Conservation (phyloP, 2,113 vertebrate genomes). For the Anguilla rostrata region DNA sequence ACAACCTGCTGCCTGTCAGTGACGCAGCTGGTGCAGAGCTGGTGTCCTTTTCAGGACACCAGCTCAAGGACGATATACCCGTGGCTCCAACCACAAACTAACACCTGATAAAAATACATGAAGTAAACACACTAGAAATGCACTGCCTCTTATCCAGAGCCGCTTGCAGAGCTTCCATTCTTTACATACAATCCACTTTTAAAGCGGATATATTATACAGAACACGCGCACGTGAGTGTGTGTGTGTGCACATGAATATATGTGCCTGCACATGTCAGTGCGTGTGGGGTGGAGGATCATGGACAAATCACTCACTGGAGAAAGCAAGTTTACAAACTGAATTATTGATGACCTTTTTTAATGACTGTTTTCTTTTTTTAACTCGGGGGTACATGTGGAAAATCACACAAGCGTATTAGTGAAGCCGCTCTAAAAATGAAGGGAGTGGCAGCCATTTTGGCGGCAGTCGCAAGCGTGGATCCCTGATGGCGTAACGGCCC, state of each 20-base stretch:
- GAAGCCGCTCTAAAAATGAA: not conserved
- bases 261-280: not conserved
- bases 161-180: too few species aligned
- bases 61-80: too few species aligned
- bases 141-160: too few species aligned
- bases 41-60: too few species aligned
- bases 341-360: not conserved
- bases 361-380: not conserved
- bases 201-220: too few species aligned
- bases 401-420: not conserved
- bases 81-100: too few species aligned
- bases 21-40: too few species aligned
- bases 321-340: not conserved
- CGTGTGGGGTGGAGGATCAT: not conserved
- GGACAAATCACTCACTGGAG: not conserved
- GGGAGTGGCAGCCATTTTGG: not conserved
- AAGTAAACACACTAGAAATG: too few species aligned
- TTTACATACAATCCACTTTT: too few species aligned
- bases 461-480: not conserved
- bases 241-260: not conserved
- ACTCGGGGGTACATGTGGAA: not conserved
- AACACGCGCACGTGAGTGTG: not conserved
- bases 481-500: not conserved
- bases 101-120: too few species aligned
- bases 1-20: too few species aligned